Evolutionary conservation across 2,797 vertebrate species (phyloP), one percentile per base, ranked within the genome.

Genomic region (Peromyscus attwateri): DNA sequence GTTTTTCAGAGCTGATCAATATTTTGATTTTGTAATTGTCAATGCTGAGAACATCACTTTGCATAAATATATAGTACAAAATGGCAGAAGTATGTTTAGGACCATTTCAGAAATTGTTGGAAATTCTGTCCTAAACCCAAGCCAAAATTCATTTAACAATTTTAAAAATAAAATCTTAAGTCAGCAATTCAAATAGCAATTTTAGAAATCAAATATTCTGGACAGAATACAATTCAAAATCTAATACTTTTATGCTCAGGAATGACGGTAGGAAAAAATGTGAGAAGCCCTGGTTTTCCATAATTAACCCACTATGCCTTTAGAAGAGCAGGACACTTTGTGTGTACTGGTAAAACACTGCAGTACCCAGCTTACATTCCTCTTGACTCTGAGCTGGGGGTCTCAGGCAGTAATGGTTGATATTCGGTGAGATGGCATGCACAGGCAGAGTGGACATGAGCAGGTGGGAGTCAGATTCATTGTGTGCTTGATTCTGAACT

Each of bases 71-170:
- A 64, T 0, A 37, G 31, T 49, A 66, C 1, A 79, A 66, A 79
- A 66, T 66, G 43, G 57, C 60, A 90, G 88, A 52, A 52, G 9
- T 21, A 52, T 52, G 43, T 27, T 79, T 79, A 79, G 34, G 60
- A 43, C 21, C 40, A 79, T 90, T 77, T 64, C 31, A 31, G 64
- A 85, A 52, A 70, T 52, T 25, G 66, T 55, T 90, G 75, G 43
- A 79, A 90, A 66, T 79, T 66, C 75, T 79, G 43, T 37, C 60
- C 75, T 90, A 90, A 79, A 37, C 43, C 60, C 43, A 52, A 90
- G 60, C 43, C 88, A 90, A 90, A 90, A 79, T 52, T 90, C 31
- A 90, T 21, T 79, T 79, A 49, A 90, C 60, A 79, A 49, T 64
- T 73, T 87, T 37, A 34, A 57, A 85, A 90, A 92, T 62, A 73